Percentiles rank a stretch among this genome's conserved stretches.
phyloP scores from a whole-genome alignment of 2,797 vertebrate genomes.

The Arctocebus calabarensis region DNA sequence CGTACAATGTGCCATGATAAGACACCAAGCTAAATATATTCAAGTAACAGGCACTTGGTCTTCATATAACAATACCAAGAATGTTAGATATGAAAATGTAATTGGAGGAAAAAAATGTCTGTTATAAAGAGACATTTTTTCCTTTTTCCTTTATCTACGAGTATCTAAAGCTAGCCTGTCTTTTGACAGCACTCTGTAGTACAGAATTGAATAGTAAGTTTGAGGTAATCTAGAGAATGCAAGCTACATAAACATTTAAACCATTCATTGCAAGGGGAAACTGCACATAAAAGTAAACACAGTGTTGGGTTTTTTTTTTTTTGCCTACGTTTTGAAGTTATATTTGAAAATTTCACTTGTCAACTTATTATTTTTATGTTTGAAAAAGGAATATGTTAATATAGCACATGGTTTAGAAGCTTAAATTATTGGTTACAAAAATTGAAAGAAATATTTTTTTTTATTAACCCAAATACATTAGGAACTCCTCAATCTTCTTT shows the following conservation, averaged over 20 bases:
- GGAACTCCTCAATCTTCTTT: background rate
- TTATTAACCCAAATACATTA: background rate
- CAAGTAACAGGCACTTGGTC: constrained; percentile 74
- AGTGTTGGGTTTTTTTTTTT: background rate
- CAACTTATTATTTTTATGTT: background rate
- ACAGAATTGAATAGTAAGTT: background rate
- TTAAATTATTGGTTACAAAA: background rate
- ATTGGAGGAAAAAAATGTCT: background rate
- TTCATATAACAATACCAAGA: constrained; percentile 60
- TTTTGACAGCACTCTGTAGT: background rate
- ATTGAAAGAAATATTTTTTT: background rate
- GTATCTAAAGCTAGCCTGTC: background rate
- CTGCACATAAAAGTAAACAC: background rate
- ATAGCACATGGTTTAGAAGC: background rate
- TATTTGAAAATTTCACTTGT: background rate
- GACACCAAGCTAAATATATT: constrained; percentile 78
- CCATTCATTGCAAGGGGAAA: background rate
- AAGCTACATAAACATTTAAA: background rate
- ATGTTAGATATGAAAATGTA: constrained; percentile 68
- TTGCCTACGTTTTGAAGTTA: background rate
- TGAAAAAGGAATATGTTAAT: background rate
- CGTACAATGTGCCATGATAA: constrained; percentile 71
- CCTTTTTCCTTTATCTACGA: background rate
- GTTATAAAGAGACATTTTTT: background rate
- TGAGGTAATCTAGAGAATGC: background rate